Evolutionary conservation across 2,113 vertebrate species (phyloP).

Genomic region (Alectura lathami): DNA sequence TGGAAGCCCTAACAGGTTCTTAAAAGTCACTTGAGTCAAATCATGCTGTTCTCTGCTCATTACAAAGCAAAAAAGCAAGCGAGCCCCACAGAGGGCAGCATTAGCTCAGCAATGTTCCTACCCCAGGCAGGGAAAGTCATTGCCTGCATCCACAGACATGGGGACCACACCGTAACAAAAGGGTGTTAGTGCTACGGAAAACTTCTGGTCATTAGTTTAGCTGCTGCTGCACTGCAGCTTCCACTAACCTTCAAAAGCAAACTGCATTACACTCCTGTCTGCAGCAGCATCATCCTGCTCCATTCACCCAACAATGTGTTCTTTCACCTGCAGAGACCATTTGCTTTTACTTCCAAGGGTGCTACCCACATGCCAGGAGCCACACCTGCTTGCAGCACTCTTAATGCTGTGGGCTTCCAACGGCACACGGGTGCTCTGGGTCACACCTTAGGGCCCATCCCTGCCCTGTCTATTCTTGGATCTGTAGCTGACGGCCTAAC

Average conservation of each 20-base stretch:
- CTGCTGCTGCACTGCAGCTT: neutral
- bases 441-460: neutral
- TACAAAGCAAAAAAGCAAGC: neutral
- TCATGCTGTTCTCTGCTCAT: neutral
- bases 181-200: neutral
- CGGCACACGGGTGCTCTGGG: neutral
- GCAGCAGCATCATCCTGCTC: neutral
- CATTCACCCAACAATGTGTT: neutral
- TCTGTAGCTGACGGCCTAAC: neutral
- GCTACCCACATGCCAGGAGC: neutral
- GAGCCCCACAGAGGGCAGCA: neutral
- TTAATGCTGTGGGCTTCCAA: neutral
- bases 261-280: neutral
- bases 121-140: neutral
- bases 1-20: neutral
- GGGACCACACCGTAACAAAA: accelerated
- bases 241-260: neutral
- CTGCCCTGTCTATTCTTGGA: neutral
- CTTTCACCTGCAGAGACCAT: neutral
- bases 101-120: neutral
- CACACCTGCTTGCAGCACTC: neutral
- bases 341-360: neutral
- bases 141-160: neutral
- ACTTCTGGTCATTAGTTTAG: neutral
- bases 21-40: neutral